Evolutionary conservation across 2,888 invertebrate genomes (phyloP), one percentile per base, ranked within the genome.

Genomic region (Conops quadrifasciatus): DNA sequence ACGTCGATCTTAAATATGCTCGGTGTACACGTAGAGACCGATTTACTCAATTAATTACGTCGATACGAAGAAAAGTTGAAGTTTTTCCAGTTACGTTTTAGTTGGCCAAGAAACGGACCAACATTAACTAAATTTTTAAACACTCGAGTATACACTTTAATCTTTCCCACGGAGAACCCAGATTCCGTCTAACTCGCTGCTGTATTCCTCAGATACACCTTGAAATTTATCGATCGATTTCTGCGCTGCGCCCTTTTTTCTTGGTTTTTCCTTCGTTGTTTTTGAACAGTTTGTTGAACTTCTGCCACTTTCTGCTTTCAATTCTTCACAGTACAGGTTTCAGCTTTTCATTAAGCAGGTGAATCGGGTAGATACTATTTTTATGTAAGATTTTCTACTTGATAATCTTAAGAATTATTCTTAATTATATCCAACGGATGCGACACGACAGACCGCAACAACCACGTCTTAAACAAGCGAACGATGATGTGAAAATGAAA

Each of bases 191-290:
- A 15, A 58, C 11, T 26, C 15, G 28, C 26, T 64, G 28, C 51
- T 65, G 43, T 58, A 67, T 67, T 60, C 49, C 60, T 51, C 49
- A 70, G 64, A 70, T 70, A 70, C 64, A 70, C 70, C 58, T 62
- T 36, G 36, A 36, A 36, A 36, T 36, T 53, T 26, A 64, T 70
- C 56, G 64, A 70, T 70, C 64, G 63, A 68, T 58, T 47, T 21
- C 24, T 58, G 47, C 58, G 64, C 58, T 70, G 69, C 69, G 56
- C 64, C 64, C 58, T 70, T 70, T 64, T 53, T 69, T 43, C 51
- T 36, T 51, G 19, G 9, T 62, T 28, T 67, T 47, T n/a, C 47
- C 16, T 28, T 36, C 51, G 28, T 70, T 26, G 24, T 64, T 58
- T 56, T 26, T 53, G 19, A 19, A 63, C 24, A 2, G 19, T 53